Conservation (phyloP, 2,113 vertebrate species). For the Dicentrarchus labrax region DNA sequence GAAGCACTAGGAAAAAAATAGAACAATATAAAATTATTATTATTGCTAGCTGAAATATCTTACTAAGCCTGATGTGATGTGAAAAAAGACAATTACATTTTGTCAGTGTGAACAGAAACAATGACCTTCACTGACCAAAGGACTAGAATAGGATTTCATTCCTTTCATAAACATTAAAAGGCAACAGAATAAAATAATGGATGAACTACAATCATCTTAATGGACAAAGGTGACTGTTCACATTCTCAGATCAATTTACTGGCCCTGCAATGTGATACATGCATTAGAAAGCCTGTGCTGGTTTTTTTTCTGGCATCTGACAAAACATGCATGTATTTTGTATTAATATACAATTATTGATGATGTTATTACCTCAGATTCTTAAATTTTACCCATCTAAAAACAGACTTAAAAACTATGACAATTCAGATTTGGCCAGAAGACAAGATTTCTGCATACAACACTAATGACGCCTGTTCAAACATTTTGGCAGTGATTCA, state of each 20-base stretch:
- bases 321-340: background rate
- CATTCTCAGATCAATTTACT: background rate
- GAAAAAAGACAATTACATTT: background rate
- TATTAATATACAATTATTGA: background rate
- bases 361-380: background rate
- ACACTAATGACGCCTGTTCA: slow-evolving; percentile 11
- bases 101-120: background rate
- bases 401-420: background rate
- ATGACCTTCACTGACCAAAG: slow-evolving; percentile 8
- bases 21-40: background rate
- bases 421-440: background rate
- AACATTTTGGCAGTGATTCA: slow-evolving; percentile 39
- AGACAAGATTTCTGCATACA: background rate
- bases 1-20: background rate
- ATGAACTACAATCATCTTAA: slow-evolving; percentile 28
- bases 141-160: slow-evolving; percentile 2
- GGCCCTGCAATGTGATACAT: background rate
- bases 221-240: slow-evolving; percentile 11
- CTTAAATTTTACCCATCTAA: background rate
- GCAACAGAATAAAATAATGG: slow-evolving; percentile 20
- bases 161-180: slow-evolving; percentile 8
- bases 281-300: background rate
- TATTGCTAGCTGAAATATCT: background rate
- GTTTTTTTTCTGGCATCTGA: background rate
- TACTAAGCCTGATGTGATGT: background rate